phyloP scores from a whole-genome alignment of 2,113 vertebrate species.

The Gavialis gangeticus region DNA sequence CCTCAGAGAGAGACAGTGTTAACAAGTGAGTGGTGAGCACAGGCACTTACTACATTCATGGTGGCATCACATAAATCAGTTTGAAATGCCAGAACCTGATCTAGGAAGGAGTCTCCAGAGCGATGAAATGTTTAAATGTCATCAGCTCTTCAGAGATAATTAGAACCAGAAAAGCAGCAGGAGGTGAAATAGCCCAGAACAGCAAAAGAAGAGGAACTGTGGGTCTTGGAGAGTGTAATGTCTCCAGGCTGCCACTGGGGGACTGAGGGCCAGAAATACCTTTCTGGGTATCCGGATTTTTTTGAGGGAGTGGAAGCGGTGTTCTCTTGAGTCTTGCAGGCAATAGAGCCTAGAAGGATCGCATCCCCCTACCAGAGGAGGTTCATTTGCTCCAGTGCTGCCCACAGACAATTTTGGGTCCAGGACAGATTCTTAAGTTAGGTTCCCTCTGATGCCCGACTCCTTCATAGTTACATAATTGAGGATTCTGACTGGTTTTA shows the following conservation, averaged over 20 bases:
- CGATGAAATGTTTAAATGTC: conserved; percentile 46
- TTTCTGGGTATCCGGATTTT: neutral
- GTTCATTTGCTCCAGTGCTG: neutral
- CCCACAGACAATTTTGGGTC: too few species aligned
- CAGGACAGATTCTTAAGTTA: too few species aligned
- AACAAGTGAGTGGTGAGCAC: conserved; percentile 20
- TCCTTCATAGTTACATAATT: too few species aligned
- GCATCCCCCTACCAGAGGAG: neutral
- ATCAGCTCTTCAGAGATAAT: conserved; percentile 49
- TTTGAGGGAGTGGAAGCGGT: neutral
- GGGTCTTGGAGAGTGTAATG: neutral
- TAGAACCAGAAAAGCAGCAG: conserved; percentile 32
- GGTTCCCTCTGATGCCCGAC: too few species aligned
- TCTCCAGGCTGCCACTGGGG: neutral
- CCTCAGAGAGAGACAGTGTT: conserved; percentile 12
- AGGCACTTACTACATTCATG: neutral
- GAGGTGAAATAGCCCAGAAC: conserved; percentile 23
- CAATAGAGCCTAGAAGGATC: neutral
- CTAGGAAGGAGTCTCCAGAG: neutral
- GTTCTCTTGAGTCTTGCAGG: neutral
- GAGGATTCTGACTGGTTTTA: too few species aligned
- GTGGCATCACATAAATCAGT: neutral
- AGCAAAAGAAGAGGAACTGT: neutral
- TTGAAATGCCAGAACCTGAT: neutral
- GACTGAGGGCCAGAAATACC: neutral